phyloP scores from a whole-genome alignment of 2,888 invertebrate species.

The Tupiocoris notatus region DNA sequence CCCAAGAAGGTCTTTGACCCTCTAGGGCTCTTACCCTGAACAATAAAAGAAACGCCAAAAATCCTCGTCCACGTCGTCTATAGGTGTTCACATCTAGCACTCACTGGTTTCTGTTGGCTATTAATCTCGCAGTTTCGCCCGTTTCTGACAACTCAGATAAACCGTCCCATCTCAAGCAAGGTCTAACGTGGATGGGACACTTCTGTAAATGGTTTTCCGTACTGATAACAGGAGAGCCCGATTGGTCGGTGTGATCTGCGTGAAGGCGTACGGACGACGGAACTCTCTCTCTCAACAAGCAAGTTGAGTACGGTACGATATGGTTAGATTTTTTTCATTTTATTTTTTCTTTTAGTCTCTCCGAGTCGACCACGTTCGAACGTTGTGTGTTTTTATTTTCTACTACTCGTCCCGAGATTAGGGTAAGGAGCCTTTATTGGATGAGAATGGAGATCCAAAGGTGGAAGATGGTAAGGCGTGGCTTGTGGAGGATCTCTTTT shows the following conservation, averaged over 20 bases:
- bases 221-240: slow-evolving; percentile 20
- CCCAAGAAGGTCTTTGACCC: neutral
- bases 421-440: neutral
- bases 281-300: neutral
- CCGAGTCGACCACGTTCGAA: neutral
- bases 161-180: neutral
- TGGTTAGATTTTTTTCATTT: neutral
- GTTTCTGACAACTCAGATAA: neutral
- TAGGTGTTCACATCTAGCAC: slow-evolving; percentile 23
- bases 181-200: slow-evolving; percentile 20
- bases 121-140: slow-evolving; percentile 33
- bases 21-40: slow-evolving; percentile 3
- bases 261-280: neutral
- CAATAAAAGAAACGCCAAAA: slow-evolving; percentile 31
- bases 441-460: neutral
- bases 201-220: slow-evolving; percentile 34
- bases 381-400: neutral
- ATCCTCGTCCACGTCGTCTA: neutral
- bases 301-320: neutral
- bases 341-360: neutral
- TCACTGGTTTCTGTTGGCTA: slow-evolving; percentile 20
- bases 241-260: slow-evolving; percentile 4
- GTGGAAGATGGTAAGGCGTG: neutral
- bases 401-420: neutral
- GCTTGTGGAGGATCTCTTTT: neutral